Evolutionary conservation across 2,888 invertebrate species (phyloP), one percentile per base, ranked within the genome.

Genomic region (Cantharis flavilabris): DNA sequence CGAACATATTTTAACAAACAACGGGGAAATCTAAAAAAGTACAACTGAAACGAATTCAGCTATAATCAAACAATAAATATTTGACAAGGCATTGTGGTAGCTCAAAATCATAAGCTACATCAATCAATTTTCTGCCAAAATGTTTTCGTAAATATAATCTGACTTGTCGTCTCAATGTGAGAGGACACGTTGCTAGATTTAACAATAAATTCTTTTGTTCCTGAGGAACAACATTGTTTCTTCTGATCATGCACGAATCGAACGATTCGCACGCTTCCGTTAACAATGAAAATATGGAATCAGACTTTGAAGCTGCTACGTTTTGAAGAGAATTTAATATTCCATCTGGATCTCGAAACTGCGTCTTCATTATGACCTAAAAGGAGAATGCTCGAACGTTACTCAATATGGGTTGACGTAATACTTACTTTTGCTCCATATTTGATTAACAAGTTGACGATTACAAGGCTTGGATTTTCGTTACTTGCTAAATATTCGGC

Each of bases 401-500:
- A 49, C 49, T 49, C 1, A n/a, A 49, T 49, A n/a, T n/a, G 5
- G 7, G n/a, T n/a, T n/a, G 9, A 49, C 7, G n/a, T 0, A n/a
- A 33, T 11, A 80, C 89, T 86, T 79, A 93, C 94, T 87, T 93
- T 91, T 5, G 96, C 95, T 0, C 97, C 97, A 83, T 95, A 92
- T 85, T 92, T 91, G 4, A 97, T 89, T 79, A 97, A 87, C 75
- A 94, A 85, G 9, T 91, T 89, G 0, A 97, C 91, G 9, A 96
- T 91, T 16, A 92, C 91, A 0, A 91, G 88, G 62, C 91, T 91
- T 0, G 94, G 94, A 69, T 92, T 91, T n/a, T 92, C 90, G 84
- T 94, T 94, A 82, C 94, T 94, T 1, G 94, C 93, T 13, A 97
- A 89, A 86, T 96, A 96, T 86, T 97, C 97, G 0, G 95, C 95